Evolutionary conservation across 2,113 vertebrate genomes (phyloP), one percentile per base, ranked within the genome.

Genomic region (Ondatra zibethicus): DNA sequence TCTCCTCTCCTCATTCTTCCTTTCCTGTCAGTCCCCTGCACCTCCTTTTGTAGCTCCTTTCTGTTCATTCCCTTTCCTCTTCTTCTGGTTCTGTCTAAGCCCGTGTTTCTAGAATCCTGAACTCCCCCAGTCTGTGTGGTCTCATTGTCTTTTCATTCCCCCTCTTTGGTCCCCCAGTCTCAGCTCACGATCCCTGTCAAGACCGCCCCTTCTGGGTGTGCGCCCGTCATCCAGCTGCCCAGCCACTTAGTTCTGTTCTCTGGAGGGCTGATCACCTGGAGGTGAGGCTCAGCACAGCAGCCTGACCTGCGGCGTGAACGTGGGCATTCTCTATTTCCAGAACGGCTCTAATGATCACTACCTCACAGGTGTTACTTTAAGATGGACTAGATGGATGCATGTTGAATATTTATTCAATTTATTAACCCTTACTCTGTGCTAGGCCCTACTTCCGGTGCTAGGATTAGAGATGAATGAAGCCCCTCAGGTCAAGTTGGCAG

Each of bases 311-410:
- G 1, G 88, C 47, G 1, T 31, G 75, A 84, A 84, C 70, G 61
- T n/a, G 52, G 92, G 14, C 12, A 21, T 58, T 93, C 73, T 89
- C 92, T 90, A 84, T 72, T 58, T 94, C 25, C 88, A 78, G 93
- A 89, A 90, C 31, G 39, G 33, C 13, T 11, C 2, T 23, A 63
- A 36, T 36, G 33, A 27, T 63, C 47, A 27, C 2, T 33, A 65
- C 31, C 33, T 92, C 27, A 6, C 42, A 2, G 19, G 50, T 42
- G 75, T 68, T 23, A 3, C 19, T 84, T 36, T 68, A 73, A 95
- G 90, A 75, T 77, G 19, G 39, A 84, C 5, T 72, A 72, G 31
- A 23, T 84, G 61, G 55, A 52, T 58, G 63, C 0, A 13, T 76
- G 42, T 63, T 55, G 80, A 84, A n/a, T 66, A 36, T 82, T 39